phyloP scores from a whole-genome alignment of 2,888 invertebrate genomes.

The Hyposoter didymator region DNA sequence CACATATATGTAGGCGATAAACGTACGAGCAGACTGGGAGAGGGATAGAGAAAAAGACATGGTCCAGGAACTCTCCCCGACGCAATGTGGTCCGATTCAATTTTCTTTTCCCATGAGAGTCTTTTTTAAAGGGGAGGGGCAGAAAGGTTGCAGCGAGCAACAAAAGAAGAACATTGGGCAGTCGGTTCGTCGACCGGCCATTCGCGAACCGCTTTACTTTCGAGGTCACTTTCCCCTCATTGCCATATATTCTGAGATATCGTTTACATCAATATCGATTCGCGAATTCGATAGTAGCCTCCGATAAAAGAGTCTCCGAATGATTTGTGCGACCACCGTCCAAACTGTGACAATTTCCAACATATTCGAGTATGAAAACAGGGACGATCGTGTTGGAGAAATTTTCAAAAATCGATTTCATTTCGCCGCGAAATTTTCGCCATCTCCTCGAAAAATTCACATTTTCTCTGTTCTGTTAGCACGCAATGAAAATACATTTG shows the following conservation, averaged over 20 bases:
- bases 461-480: background rate
- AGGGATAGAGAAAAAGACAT: conserved; percentile 24
- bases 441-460: background rate
- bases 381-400: background rate
- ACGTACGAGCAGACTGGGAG: background rate
- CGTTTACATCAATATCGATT: conserved; percentile 55
- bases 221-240: conserved; percentile 70
- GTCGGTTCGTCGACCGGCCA: conserved; percentile 68
- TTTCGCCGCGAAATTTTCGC: background rate
- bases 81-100: conserved; percentile 52
- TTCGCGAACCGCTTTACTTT: conserved; percentile 69
- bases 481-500: background rate
- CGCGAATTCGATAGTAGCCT: conserved; percentile 42
- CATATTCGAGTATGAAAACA: background rate
- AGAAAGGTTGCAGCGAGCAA: conserved; percentile 48
- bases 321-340: background rate
- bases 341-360: background rate
- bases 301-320: conserved; percentile 40
- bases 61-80: conserved; percentile 64
- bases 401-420: background rate
- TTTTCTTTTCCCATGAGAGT: conserved; percentile 67
- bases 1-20: conserved; percentile 13
- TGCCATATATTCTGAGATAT: conserved; percentile 51
- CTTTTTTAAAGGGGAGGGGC: background rate
- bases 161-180: conserved; percentile 63